Evolutionary conservation across 2,797 vertebrate genomes (phyloP).

Genomic region (Novumbra hubbsi): DNA sequence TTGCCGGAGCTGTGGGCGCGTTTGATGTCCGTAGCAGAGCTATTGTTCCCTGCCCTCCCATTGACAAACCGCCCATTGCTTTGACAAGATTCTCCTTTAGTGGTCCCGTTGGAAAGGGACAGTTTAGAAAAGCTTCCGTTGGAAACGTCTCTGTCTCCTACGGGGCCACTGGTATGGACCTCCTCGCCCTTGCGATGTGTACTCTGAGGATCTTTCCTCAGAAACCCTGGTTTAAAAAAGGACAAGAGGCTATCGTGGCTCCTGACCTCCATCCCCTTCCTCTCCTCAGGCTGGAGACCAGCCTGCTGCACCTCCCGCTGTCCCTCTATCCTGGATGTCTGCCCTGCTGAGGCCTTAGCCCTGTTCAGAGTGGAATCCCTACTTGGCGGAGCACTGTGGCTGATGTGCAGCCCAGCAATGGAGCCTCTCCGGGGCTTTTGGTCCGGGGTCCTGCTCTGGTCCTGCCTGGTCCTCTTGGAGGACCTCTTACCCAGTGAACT

Average conservation of each 20-base stretch:
- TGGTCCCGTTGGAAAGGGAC: constrained; percentile 69
- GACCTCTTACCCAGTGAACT: constrained; percentile 61
- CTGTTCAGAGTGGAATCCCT: constrained; percentile 66
- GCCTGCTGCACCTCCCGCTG: constrained; percentile 50
- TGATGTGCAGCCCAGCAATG: constrained; percentile 44
- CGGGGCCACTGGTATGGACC: constrained; percentile 38
- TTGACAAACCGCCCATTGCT: constrained; percentile 51
- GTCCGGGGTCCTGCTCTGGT: constrained; percentile 60
- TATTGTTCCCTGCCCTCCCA: constrained; percentile 40
- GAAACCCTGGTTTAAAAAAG: constrained; percentile 71
- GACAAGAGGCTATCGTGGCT: constrained; percentile 72
- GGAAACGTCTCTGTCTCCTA: constrained; percentile 36
- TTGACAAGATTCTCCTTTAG: constrained; percentile 37
- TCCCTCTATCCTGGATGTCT: constrained; percentile 16
- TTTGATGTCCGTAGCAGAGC: constrained; percentile 60
- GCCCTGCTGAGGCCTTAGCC: constrained; percentile 41
- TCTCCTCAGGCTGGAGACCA: constrained; percentile 42
- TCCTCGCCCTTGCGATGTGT: constrained; percentile 48
- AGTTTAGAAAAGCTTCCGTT: constrained; percentile 45
- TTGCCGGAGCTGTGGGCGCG: constrained; percentile 83
- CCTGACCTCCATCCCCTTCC: constrained; percentile 49
- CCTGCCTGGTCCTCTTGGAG: constrained; percentile 60
- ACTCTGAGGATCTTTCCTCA: constrained; percentile 69
- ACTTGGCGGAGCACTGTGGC: constrained; percentile 62
- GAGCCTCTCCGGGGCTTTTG: constrained; percentile 49